Base-by-base conservation (phyloP, 2,797 vertebrate genomes). In the Momotus momota region DNA sequence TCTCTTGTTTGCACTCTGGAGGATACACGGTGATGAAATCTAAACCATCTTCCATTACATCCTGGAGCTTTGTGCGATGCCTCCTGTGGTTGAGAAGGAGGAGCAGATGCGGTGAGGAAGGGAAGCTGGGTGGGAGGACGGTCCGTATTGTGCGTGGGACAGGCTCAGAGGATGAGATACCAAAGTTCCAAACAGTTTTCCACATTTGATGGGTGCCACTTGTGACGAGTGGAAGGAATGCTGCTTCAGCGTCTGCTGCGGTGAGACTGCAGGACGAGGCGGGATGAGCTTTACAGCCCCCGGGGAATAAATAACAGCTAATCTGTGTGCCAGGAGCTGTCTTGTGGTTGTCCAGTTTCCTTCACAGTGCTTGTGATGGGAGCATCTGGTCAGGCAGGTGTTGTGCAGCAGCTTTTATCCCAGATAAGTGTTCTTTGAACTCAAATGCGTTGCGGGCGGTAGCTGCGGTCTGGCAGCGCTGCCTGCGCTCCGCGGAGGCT, bases 31-130 rank as follows among this genome's bases (percentile, higher is more conserved):
- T 61, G 38, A 16, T 57, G 75, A 75, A 92, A 51, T 51, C 23
- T 58, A 61, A 38, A 27, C n/a, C 8, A 1, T 71, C 41, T 84
- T 81, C 67, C 27, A 6, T 67, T 71, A n/a, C 5, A 18, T 26
- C 9, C 46, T 0, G 1, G 51, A 74, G 48, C 27, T 0, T 79
- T n/a, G 61, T 0, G 1, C 0, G 2, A 33, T 12, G 29, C 1
- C 0, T 57, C 38, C 14, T 57, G 33, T 1, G 1, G 58, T 29
- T 15, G 33, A 41, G 57, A 8, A 21, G 67, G 57, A 51, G 21
- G 78, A 60, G 40, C 12, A 25, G 49, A 16, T 0, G 0, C 0
- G 31, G 11, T 55, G 38, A 33, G 61, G 57, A 31, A 12, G n/a
- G 38, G 62, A 27, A 43, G 29, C 29, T 41, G 41, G 21, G 2